Evolutionary conservation across 2,113 vertebrate genomes (phyloP), one percentile per base, ranked within the genome.

Genomic region (Catharus fuscescens): DNA sequence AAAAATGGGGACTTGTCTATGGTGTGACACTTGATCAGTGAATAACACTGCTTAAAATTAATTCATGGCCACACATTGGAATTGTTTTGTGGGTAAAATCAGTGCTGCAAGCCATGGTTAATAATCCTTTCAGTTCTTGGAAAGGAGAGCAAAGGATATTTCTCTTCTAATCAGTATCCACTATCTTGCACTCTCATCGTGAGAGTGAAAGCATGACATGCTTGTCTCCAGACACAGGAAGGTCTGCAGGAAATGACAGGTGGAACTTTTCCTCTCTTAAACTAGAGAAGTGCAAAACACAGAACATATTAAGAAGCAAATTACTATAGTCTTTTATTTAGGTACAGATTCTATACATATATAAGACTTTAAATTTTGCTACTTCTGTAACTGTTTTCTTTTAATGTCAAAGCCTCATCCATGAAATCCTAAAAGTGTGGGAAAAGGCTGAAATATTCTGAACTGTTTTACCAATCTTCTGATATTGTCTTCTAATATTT

Each of bases 191-290:
- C 31, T 80, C 2, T 2, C 1, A 1, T n/a, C 3, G 1, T 31
- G 15, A 26, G 18, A 65, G 15, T 11, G 10, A 24, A 74, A 83
- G 20, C 52, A 26, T 2, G 53, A 42, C 1, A 1, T 2, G 0
- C 9, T 76, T 59, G 14, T 64, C 23, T 78, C 29, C 38, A 62
- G 47, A 34, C 53, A 25, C 0, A 61, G 7, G 15, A 57, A 0
- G 0, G 11, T 48, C 28, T 65, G 18, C 31, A 92, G 20, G 16
- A 84, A 20, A 24, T 71, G 45, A 19, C 3, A n/a, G 26, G 5
- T 3, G 3, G 9, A 23, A 36, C 1, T 3, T 66, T 7, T 42
- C 32, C 24, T 26, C 53, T 21, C 36, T 66, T 60, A 38, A 47
- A 56, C 4, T 17, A 50, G 8, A 48, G 16, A 36, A 66, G 3